Evolutionary conservation across 2,888 invertebrate genomes (phyloP), one percentile per base, ranked within the genome.

Genomic region (Pycnomerus fuliginosus): DNA sequence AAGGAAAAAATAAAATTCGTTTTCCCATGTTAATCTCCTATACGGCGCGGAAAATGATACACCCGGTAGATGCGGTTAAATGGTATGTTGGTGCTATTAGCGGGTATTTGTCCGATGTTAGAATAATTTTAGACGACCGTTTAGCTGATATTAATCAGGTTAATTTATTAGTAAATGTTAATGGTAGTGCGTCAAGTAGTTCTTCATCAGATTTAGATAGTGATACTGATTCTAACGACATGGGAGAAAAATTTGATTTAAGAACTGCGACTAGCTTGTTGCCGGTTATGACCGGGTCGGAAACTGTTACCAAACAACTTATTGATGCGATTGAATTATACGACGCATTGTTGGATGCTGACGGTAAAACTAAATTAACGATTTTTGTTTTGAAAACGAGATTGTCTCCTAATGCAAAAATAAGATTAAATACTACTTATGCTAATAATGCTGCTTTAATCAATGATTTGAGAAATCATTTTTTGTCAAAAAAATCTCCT

Each of bases 251-350:
- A 47, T 27, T 27, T 27, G 10, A 12, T 12, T 5, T 27, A 27
- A 27, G 13, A 27, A 27, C 27, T 11, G 27, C 27, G 2, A 11
- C 11, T 27, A 27, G 3, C 11, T 27, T 27, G 12, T 27, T n/a
- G 8, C 27, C 30, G 2, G 7, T 16, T 2, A 14, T 30, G 16
- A 13, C 14, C 14, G 30, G 11, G 5, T 2, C 30, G 7, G 16
- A 16, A 16, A 30, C 39, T 13, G 33, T 28, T 7, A 48, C 49
- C 7, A 53, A 53, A 32, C 53, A 53, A 16, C 27, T 56, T 11
- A 56, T 55, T 33, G 55, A 58, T 50, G 43, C 52, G 13, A 56
- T 51, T 17, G 44, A 47, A 22, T 50, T 53, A 32, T 53, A 58
- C 29, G 37, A 48, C 16, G 24, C 5, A 1, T 25, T 52, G n/a